Evolutionary conservation across 2,888 invertebrate genomes (phyloP).

Genomic region (Monochamus alternatus): DNA sequence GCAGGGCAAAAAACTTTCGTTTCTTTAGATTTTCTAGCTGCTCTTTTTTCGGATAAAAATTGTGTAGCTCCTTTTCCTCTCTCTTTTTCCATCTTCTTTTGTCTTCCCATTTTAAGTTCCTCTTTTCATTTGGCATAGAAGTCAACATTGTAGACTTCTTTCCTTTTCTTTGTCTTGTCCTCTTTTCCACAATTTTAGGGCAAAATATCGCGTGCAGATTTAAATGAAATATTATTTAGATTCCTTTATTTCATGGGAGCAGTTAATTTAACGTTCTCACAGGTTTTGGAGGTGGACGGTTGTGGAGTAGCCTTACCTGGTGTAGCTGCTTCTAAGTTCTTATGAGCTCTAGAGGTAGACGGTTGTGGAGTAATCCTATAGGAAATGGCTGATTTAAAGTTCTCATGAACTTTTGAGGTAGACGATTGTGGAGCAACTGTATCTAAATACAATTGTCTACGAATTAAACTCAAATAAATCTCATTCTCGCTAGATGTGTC

Average conservation of each 20-base stretch:
- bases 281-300: not conserved
- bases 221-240: not conserved
- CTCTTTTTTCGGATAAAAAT: not conserved
- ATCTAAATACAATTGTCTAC: not conserved
- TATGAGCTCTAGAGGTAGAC: no score
- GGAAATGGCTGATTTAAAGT: no score
- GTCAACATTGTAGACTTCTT: not conserved
- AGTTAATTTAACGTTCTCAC: not conserved
- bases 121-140: not conserved
- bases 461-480: not conserved
- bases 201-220: not conserved
- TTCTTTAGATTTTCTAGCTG: conserved; percentile 1
- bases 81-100: not conserved
- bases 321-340: no score
- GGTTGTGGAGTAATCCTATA: no score
- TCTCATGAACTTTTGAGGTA: no score
- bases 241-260: not conserved
- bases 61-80: not conserved
- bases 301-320: not conserved
- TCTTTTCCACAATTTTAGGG: not conserved
- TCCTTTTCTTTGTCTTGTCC: not conserved
- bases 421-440: no score
- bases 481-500: not conserved
- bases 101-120: not conserved
- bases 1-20: no score